These are phyloP conservation scores for Cyprinodon tularosa DNA, from an alignment of 2,113 vertebrate genomes.

Conservation along the genomic window DNA sequence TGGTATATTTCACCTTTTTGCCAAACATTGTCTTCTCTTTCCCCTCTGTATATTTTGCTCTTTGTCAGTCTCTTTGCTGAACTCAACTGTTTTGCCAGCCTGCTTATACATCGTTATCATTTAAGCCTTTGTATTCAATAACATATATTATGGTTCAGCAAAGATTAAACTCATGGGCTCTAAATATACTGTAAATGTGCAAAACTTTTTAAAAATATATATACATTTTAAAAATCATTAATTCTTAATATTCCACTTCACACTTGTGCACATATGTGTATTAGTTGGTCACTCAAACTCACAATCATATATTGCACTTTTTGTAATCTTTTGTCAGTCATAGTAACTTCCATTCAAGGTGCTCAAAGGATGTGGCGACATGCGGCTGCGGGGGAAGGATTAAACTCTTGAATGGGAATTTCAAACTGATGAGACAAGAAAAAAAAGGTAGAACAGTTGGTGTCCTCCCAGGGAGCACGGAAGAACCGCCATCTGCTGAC, in stretches of 20 bases:
- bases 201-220: not conserved
- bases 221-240: too few species aligned
- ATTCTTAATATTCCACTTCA: not conserved
- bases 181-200: not conserved
- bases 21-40: too few species aligned
- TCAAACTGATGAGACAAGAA: not conserved
- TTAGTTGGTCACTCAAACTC: not conserved
- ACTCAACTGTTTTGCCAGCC: too few species aligned
- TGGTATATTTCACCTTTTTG: too few species aligned
- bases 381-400: conserved; percentile 6
- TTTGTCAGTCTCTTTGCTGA: too few species aligned
- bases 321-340: conserved; percentile 15
- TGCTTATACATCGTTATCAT: too few species aligned
- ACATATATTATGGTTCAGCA: not conserved
- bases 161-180: not conserved
- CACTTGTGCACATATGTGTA: not conserved
- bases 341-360: not conserved
- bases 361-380: not conserved
- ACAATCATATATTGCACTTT: conserved; percentile 1
- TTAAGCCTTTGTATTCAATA: too few species aligned
- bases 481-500: conserved; percentile 52
- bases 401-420: conserved; percentile 6
- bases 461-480: conserved; percentile 38
- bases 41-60: too few species aligned
- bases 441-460: conserved; percentile 51